Evolutionary conservation across 2,113 vertebrate genomes (phyloP), one percentile per base, ranked within the genome.

Genomic region (Chaetura pelagica): DNA sequence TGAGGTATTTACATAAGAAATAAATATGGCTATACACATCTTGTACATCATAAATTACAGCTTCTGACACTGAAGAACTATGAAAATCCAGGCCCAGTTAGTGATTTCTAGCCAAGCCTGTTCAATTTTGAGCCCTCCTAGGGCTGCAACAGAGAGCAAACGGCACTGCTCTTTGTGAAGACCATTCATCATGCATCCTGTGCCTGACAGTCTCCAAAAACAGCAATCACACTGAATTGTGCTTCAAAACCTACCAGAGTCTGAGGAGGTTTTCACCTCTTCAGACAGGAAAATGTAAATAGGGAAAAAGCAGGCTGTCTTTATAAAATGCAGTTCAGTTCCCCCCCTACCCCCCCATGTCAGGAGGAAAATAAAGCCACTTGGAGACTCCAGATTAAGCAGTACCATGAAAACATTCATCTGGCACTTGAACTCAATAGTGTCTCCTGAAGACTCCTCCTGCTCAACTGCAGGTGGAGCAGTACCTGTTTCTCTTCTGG

Each of bases 71-170:
- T 30, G 46, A 86, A 80, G 32, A 78, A 63, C 68, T 63, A 9
- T 74, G 49, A 94, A 81, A 89, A 84, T 67, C 76, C 57, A 84
- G 73, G 77, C 34, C 32, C 67, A 84, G 32, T 30, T 66, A 87
- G 81, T 76, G 77, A 84, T 79, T 91, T 84, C 69, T 89, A 79
- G 73, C n/a, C 35, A 87, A 87, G 29, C 16, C 29, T 6, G 48
- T 80, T 80, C 55, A 27, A 8, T 85, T 90, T 74, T 58, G 72
- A 90, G 63, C 48, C 55, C 59, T 83, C 8, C 2, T 11, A 77
- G 57, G 63, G 38, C 75, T 83, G 51, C 64, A 30, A 76, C 29
- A 69, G 48, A 49, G 34, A 89, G 38, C 29, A 84, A 80, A 68
- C 4, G 1, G 30, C n/a, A 79, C 72, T 49, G 19, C 40, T 74